Percentiles rank a stretch among this genome's conserved stretches.
Conservation (phyloP, 2,888 invertebrate species). For the Blastobasis lacticolella region DNA sequence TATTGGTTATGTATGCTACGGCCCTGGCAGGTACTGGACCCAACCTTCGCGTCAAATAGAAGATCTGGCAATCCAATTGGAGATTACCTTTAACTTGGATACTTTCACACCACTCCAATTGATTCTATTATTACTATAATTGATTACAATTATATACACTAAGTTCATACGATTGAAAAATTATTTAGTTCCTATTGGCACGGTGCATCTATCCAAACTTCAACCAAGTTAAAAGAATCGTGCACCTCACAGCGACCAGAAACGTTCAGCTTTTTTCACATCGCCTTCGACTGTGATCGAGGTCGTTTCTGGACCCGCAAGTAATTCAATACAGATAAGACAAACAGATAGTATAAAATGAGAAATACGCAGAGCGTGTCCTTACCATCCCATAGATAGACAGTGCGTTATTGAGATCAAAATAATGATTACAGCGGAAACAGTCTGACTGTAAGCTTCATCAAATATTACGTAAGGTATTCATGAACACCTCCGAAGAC, state of each 20-base stretch:
- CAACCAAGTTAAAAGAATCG: constrained; percentile 45
- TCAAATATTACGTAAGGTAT: too few relatives aligned
- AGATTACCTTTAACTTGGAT: constrained; percentile 4
- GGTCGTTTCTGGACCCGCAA: constrained; percentile 50
- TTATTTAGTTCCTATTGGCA: too few relatives aligned
- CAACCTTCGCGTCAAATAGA: too few relatives aligned
- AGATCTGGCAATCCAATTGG: too few relatives aligned
- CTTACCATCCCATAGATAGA: constrained; percentile 55
- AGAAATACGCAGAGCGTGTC: constrained; percentile 53
- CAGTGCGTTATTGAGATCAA: constrained; percentile 56
- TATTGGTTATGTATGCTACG: too few relatives aligned
- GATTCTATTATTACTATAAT: too few relatives aligned
- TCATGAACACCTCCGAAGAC: constrained; percentile 3
- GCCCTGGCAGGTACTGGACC: too few relatives aligned
- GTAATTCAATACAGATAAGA: constrained; percentile 36
- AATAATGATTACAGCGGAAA: constrained; percentile 54
- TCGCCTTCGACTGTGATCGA: not conserved
- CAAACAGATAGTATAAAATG: constrained; percentile 23
- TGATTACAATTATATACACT: too few relatives aligned
- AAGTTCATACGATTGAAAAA: too few relatives aligned
- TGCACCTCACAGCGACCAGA: constrained; percentile 41
- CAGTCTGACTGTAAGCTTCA: constrained; percentile 22
- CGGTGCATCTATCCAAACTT: not conserved
- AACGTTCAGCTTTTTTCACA: constrained; percentile 21
- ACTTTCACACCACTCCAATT: too few relatives aligned